These are phyloP conservation scores for Hydrophis major DNA, from an alignment of 2,797 vertebrate species.

Conservation along the genomic window DNA sequence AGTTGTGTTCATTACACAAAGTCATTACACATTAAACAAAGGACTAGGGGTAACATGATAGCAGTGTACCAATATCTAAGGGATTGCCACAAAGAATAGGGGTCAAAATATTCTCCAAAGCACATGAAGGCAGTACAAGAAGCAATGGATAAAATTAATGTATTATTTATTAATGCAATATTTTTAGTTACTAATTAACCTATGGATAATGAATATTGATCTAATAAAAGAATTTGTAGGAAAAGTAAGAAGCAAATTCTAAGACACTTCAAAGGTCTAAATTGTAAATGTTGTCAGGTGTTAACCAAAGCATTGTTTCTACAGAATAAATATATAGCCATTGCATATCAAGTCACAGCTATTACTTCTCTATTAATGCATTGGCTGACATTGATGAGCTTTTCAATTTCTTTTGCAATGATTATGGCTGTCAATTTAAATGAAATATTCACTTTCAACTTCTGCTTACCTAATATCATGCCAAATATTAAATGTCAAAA, in stretches of 20 bases:
- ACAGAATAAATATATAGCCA: constrained; percentile 31
- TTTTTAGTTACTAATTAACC: neutral
- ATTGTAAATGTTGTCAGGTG: constrained; percentile 44
- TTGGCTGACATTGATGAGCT: constrained; percentile 1
- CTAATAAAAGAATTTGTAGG: neutral
- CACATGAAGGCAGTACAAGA: neutral
- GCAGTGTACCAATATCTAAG: neutral
- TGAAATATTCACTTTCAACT: constrained; percentile 4
- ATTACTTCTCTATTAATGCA: constrained; percentile 37
- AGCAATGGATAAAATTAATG: neutral
- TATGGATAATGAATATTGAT: neutral
- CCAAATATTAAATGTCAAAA: neutral
- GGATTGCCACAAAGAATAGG: neutral
- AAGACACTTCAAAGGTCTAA: constrained; percentile 49
- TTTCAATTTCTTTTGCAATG: neutral
- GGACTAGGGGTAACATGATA: neutral
- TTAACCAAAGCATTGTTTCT: constrained; percentile 49
- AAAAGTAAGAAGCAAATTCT: constrained; percentile 48
- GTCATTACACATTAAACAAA: neutral
- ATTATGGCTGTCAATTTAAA: neutral
- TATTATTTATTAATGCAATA: neutral
- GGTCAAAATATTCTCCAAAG: neutral
- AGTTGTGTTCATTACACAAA: neutral
- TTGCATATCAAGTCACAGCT: constrained; percentile 32
- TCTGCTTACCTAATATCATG: neutral